phyloP scores from a whole-genome alignment of 2,113 vertebrate genomes.

The Herpailurus yagouaroundi region DNA sequence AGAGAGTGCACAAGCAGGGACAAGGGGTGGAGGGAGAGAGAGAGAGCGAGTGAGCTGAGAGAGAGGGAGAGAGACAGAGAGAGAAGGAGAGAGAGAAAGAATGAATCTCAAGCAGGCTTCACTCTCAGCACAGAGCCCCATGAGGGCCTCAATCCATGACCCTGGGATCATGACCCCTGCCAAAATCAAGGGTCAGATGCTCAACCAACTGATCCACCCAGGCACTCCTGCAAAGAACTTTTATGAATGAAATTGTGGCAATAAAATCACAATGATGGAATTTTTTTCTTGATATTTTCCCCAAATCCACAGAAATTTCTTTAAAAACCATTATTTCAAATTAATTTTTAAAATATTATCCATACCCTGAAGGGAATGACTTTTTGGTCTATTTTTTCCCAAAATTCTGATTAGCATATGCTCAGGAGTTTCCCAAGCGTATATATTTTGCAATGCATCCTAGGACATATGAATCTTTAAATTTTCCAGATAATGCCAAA shows the following conservation, averaged over 20 bases:
- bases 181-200: no score
- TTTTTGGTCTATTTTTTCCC: background rate
- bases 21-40: no score
- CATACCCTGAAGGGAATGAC: background rate
- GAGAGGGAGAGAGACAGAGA: no score
- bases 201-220: no score
- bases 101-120: no score
- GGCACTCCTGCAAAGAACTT: background rate
- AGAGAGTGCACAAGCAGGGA: rapidly evolving
- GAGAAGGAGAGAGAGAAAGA: no score
- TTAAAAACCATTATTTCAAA: conserved; percentile 13
- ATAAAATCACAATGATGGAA: background rate
- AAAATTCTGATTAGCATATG: background rate
- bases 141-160: no score
- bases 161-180: no score
- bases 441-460: background rate
- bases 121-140: no score
- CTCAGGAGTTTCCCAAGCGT: background rate
- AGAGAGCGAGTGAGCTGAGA: no score
- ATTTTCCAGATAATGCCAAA: background rate
- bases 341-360: background rate
- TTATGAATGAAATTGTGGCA: background rate
- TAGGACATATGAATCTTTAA: background rate
- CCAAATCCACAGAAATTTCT: background rate
- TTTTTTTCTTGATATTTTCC: background rate